These are phyloP conservation scores for Pterocles burchelli DNA, from an alignment of 2,113 vertebrate species.

Conservation along the genomic window DNA sequence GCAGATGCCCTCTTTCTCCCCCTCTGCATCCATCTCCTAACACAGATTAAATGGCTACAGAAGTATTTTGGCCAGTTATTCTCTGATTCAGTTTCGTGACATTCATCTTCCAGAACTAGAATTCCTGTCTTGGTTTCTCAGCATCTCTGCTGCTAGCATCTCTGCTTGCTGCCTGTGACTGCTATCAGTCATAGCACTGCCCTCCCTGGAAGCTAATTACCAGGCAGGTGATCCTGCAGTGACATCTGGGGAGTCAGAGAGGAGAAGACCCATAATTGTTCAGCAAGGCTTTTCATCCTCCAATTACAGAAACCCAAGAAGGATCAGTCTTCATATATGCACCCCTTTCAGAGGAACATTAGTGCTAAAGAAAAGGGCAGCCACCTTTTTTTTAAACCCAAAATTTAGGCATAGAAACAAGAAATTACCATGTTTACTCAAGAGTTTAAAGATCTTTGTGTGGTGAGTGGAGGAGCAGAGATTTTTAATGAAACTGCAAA, in stretches of 20 bases:
- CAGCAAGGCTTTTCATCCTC: background rate
- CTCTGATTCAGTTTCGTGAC: background rate
- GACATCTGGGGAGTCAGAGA: background rate
- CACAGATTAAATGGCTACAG: background rate
- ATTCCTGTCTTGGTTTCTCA: background rate
- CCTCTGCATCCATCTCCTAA: background rate
- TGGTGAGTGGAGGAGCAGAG: background rate
- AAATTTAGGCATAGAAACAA: background rate
- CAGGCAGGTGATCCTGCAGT: background rate
- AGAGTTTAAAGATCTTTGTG: background rate
- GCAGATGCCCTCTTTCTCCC: background rate
- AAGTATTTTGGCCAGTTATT: background rate
- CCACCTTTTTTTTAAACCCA: background rate
- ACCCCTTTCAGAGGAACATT: background rate
- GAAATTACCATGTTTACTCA: background rate
- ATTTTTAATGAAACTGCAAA: background rate
- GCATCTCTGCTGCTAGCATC: background rate
- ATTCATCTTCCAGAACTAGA: background rate
- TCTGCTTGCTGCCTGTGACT: background rate
- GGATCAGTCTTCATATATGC: background rate
- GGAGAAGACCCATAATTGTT: background rate
- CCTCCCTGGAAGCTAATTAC: background rate
- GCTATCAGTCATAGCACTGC: background rate
- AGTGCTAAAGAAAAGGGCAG: background rate
- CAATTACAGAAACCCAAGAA: background rate